These are phyloP conservation scores for Mylabris sibirica DNA, from an alignment of 2,888 invertebrate genomes.

Conservation along the genomic window DNA sequence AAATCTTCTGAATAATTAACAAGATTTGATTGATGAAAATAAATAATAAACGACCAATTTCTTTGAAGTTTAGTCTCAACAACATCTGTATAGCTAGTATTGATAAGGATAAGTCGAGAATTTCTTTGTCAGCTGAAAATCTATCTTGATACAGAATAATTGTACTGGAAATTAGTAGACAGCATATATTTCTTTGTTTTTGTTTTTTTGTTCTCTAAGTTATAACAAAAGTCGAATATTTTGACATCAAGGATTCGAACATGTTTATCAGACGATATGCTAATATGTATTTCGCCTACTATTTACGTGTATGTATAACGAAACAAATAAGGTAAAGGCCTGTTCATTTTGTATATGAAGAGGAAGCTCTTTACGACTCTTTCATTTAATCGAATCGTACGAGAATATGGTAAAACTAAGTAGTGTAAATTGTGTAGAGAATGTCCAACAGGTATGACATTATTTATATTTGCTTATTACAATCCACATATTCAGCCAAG, in stretches of 20 bases:
- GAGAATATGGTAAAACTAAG: conserved; percentile 15
- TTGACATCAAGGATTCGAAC: conserved; percentile 33
- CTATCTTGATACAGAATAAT: too few species aligned
- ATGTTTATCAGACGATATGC: conserved; percentile 35
- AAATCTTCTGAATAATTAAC: too few species aligned
- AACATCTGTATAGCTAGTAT: background rate
- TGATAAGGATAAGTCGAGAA: conserved; percentile 6
- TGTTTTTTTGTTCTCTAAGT: too few species aligned
- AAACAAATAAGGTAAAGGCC: conserved; percentile 33
- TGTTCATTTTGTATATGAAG: background rate
- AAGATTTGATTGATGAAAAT: too few species aligned
- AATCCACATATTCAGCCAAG: conserved; percentile 41
- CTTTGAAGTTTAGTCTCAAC: background rate
- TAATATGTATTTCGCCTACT: conserved; percentile 32
- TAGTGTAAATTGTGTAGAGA: conserved; percentile 35
- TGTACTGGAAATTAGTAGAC: too few species aligned
- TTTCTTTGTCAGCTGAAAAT: conserved; percentile 8
- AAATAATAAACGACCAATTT: background rate
- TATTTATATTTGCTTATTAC: conserved; percentile 37
- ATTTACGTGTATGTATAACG: conserved; percentile 9
- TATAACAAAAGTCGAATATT: background rate
- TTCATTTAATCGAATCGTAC: background rate
- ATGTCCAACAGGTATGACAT: conserved; percentile 35
- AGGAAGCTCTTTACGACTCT: background rate
- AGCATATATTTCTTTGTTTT: background rate